These are phyloP conservation scores for Caloenas nicobarica DNA, from an alignment of 2,113 vertebrate genomes.

Conservation along the genomic window DNA sequence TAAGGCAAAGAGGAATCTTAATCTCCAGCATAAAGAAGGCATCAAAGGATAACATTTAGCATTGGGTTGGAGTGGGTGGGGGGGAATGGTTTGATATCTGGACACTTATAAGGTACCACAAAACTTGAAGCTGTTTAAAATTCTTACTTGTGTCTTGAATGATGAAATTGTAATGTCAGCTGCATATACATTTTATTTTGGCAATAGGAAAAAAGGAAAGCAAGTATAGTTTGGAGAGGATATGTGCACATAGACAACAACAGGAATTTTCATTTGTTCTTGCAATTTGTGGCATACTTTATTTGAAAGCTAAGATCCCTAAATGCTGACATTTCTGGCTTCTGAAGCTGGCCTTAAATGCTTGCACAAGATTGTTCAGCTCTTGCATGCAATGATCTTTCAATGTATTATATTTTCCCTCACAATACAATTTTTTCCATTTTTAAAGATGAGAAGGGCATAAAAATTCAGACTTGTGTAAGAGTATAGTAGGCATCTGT, in stretches of 20 bases:
- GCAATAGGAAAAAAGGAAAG: not conserved
- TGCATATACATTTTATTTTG: not conserved
- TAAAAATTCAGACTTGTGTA: not conserved
- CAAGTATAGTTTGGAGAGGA: not conserved
- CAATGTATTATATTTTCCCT: not conserved
- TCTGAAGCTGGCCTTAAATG: not conserved
- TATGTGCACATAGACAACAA: not conserved
- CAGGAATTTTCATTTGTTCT: not conserved
- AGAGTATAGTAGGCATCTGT: fast-evolving
- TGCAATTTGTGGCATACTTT: not conserved
- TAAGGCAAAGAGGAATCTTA: not conserved
- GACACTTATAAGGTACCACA: not conserved
- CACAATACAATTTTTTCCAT: not conserved
- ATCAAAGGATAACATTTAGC: not conserved
- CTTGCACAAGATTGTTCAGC: not conserved
- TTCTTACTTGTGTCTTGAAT: not conserved
- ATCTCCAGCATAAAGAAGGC: not conserved
- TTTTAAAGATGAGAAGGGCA: not conserved
- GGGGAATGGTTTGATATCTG: not conserved
- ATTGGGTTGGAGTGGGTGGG: not conserved
- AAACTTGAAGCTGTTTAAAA: not conserved
- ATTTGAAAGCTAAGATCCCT: not conserved
- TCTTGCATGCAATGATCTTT: not conserved
- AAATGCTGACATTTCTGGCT: not conserved
- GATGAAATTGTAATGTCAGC: not conserved